These are phyloP conservation scores for Sinonovacula constricta DNA, from an alignment of 1,140 invertebrate genomes.

Conservation along the genomic window DNA sequence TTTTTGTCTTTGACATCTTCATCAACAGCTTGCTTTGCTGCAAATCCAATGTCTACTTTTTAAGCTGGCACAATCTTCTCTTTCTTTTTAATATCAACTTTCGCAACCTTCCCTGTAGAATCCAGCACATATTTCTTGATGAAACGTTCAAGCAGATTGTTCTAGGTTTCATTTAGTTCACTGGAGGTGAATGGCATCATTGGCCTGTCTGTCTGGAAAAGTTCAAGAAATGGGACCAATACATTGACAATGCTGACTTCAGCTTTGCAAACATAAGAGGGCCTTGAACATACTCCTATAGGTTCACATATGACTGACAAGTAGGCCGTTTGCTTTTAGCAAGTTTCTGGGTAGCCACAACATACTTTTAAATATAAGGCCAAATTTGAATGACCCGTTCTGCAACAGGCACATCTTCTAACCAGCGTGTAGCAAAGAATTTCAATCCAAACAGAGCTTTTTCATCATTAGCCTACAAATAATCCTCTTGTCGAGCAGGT, in stretches of 20 bases:
- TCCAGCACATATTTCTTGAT: conserved; percentile 30
- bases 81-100: conserved; percentile 44
- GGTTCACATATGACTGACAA: conserved; percentile 30
- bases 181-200: conserved; percentile 41
- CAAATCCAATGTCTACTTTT: conserved; percentile 38
- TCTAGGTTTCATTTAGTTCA: conserved; percentile 24
- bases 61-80: conserved; percentile 18
- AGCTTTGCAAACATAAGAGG: conserved; percentile 29
- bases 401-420: conserved; percentile 33
- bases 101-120: conserved; percentile 27
- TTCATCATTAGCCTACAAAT: conserved; percentile 79
- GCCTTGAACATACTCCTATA: conserved; percentile 19
- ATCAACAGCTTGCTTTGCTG: conserved; percentile 19
- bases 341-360: conserved; percentile 11
- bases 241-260: conserved; percentile 15
- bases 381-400: conserved; percentile 24
- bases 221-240: conserved; percentile 36
- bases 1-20: conserved; percentile 19
- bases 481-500: conserved; percentile 80
- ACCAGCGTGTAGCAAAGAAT: conserved; percentile 30
- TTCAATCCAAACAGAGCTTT: conserved; percentile 23
- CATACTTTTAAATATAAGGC: conserved; percentile 25
- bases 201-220: conserved; percentile 44
- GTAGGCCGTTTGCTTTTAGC: conserved; percentile 28
- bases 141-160: conserved; percentile 26